Evolutionary conservation across 2,888 invertebrate genomes (phyloP).

Genomic region (Zaprionus lineosus): DNA sequence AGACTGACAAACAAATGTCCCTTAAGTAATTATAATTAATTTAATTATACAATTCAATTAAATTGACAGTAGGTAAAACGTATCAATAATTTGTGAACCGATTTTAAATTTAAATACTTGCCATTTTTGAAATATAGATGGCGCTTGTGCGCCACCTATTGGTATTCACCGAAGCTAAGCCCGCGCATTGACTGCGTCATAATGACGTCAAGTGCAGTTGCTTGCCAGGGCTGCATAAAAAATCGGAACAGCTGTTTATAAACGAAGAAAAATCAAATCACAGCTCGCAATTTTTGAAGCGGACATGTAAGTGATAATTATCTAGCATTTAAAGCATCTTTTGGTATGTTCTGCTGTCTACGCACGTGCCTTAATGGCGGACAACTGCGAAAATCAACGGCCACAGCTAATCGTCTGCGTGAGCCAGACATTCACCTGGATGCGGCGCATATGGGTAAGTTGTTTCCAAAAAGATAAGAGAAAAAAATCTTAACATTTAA

Average conservation of each 20-base stretch:
- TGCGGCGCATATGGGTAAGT: slow-evolving; percentile 92
- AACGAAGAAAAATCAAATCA: slow-evolving; percentile 14
- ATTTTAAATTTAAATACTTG: no score
- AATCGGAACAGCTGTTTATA: slow-evolving; percentile 36
- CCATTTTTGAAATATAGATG: slow-evolving; percentile 11
- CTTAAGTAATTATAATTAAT: no score
- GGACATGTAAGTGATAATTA: no score
- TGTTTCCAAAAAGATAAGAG: slow-evolving; percentile 19
- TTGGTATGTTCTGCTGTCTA: slow-evolving; percentile 90
- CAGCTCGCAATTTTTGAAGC: no score
- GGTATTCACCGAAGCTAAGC: neutral
- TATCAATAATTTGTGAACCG: neutral
- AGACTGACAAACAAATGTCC: no score
- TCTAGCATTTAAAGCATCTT: neutral
- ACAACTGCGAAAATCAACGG: slow-evolving; percentile 85
- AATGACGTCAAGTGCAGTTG: slow-evolving; percentile 8
- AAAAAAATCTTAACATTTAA: neutral
- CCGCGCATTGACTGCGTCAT: neutral
- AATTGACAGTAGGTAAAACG: neutral
- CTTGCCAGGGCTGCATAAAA: slow-evolving; percentile 31
- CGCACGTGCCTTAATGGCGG: slow-evolving; percentile 89
- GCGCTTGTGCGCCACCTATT: slow-evolving; percentile 19
- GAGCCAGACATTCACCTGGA: slow-evolving; percentile 92
- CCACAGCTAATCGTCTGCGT: slow-evolving; percentile 83
- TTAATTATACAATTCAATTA: no score